These are phyloP conservation scores for Dicerorhinus sumatrensis DNA, from an alignment of 2,113 vertebrate genomes.

Conservation along the genomic window DNA sequence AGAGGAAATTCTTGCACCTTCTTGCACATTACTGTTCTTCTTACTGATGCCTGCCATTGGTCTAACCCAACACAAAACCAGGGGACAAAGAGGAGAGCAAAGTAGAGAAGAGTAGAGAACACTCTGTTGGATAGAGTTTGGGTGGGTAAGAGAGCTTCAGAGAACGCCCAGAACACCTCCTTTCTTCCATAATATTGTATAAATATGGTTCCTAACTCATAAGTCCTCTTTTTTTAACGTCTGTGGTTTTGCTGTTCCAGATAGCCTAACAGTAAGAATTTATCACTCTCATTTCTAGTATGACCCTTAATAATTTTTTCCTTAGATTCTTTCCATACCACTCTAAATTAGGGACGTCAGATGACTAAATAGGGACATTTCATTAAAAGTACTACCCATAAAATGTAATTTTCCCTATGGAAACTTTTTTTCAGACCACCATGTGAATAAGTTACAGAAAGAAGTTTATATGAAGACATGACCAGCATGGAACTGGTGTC, in stretches of 20 bases:
- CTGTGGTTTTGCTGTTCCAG: not conserved
- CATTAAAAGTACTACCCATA: not conserved
- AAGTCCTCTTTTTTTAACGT: not conserved
- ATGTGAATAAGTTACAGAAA: not conserved
- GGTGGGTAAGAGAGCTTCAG: not conserved
- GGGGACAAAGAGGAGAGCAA: accelerated
- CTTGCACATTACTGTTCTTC: not conserved
- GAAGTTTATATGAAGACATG: not conserved
- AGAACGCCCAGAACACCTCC: too few species aligned
- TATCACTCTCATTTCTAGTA: not conserved
- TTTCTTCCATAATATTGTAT: not conserved
- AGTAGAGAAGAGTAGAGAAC: not conserved
- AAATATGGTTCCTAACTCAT: not conserved
- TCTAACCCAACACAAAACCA: not conserved
- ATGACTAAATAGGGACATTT: not conserved
- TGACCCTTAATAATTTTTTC: not conserved
- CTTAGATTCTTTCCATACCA: not conserved
- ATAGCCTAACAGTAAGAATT: not conserved
- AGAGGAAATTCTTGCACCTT: accelerated
- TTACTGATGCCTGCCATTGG: not conserved
- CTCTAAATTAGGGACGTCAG: not conserved
- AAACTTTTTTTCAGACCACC: not conserved
- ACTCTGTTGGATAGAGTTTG: not conserved
- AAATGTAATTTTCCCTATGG: not conserved
- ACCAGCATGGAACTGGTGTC: not conserved